phyloP scores from a whole-genome alignment of 2,888 invertebrate species.

The Tenthredo livida region DNA sequence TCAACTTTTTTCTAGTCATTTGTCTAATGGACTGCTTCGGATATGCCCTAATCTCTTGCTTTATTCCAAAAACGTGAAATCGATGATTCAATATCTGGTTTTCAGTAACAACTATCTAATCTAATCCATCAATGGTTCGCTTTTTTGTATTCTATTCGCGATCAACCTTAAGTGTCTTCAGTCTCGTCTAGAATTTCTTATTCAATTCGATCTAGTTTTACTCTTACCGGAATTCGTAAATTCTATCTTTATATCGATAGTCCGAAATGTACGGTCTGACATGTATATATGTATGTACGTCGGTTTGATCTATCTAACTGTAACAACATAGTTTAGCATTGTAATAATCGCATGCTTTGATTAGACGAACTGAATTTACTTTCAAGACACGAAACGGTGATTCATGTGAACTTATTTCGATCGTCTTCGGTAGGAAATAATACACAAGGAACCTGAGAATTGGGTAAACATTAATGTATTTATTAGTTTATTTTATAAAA shows the following conservation, averaged over 20 bases:
- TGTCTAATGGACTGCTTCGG: not conserved
- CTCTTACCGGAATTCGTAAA: not conserved
- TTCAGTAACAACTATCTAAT: not conserved
- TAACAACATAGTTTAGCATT: not conserved
- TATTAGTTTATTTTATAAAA: not conserved
- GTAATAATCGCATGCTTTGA: not conserved
- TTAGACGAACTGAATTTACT: not conserved
- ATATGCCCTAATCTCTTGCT: not conserved
- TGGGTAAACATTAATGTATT: constrained; percentile 31
- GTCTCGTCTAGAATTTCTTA: not conserved
- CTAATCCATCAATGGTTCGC: not conserved
- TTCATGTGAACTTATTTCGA: not conserved
- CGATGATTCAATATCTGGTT: not conserved
- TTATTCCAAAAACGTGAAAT: not conserved
- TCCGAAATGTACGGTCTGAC: not conserved
- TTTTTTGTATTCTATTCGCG: not conserved
- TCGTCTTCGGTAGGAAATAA: not conserved
- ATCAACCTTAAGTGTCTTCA: not conserved
- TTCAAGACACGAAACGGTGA: not conserved
- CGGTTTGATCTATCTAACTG: not conserved
- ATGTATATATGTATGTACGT: not conserved
- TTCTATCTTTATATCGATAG: not conserved
- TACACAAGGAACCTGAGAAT: not conserved
- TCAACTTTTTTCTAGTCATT: constrained; percentile 17
- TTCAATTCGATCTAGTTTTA: not conserved